Evolutionary conservation across 1,140 invertebrate genomes (phyloP).

Genomic region (Vollenhovia emeryi): DNA sequence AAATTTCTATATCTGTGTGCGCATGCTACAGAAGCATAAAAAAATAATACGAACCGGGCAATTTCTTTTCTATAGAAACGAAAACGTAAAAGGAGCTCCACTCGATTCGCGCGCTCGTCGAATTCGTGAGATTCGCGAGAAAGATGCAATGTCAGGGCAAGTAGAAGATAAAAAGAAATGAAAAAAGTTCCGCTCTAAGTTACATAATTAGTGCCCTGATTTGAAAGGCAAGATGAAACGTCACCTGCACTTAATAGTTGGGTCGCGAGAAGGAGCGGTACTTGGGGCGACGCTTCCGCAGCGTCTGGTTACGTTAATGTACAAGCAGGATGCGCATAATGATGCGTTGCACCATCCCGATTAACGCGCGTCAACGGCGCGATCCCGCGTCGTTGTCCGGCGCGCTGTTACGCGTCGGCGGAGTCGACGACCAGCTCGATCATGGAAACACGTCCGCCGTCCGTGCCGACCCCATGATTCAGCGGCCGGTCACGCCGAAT

Average conservation of each 20-base stretch:
- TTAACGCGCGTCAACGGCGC: conserved; percentile 48
- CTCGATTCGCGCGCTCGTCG: not conserved
- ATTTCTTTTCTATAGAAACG: not conserved
- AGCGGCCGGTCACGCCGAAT: conserved; percentile 65
- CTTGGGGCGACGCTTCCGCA: not conserved
- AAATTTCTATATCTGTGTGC: not conserved
- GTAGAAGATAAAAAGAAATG: not conserved
- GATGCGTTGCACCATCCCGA: conserved; percentile 36
- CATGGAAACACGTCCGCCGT: conserved; percentile 50
- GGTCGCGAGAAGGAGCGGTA: conserved; percentile 5
- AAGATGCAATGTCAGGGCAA: not conserved
- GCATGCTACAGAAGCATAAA: not conserved
- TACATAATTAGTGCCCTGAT: not conserved
- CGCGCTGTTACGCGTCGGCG: conserved; percentile 47
- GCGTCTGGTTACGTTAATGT: conserved; percentile 46
- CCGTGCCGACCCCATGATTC: conserved; percentile 61
- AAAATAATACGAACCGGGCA: not conserved
- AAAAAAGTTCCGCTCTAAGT: not conserved
- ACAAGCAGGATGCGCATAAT: conserved; percentile 43
- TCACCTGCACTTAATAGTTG: not conserved
- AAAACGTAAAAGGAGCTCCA: not conserved
- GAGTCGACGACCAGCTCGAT: conserved; percentile 58
- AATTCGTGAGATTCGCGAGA: not conserved
- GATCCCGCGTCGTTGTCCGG: conserved; percentile 32
- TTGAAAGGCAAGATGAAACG: conserved; percentile 18